Percentiles rank a stretch among this genome's conserved stretches.
Evolutionary conservation across 2,888 invertebrate genomes (phyloP).

Genomic region (Nomada lathburiana): DNA sequence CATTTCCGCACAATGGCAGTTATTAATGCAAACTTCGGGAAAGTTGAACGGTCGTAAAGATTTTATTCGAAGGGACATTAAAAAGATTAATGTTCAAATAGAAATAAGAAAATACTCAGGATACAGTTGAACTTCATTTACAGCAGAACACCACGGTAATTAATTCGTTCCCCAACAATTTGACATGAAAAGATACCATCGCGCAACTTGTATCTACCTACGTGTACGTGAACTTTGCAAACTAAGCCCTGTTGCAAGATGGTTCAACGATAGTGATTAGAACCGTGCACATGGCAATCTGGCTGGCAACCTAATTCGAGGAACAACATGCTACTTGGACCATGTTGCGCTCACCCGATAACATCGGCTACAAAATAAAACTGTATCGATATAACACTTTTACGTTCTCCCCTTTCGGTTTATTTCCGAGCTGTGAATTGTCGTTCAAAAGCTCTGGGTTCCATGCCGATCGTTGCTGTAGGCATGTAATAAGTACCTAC

Average conservation of each 20-base stretch:
- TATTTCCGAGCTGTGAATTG: no score
- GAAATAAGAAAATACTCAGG: no score
- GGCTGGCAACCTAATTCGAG: neutral
- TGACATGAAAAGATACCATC: neutral
- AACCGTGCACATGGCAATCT: neutral
- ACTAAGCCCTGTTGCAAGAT: conserved; percentile 12
- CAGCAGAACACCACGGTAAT: neutral
- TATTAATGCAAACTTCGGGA: no score
- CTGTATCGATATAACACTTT: no score
- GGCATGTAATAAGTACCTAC: no score
- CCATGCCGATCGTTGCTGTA: no score
- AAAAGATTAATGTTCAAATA: no score
- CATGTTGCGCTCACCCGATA: neutral
- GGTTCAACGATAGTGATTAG: neutral
- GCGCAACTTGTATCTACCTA: neutral
- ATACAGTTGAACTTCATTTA: neutral
- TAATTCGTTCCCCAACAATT: neutral
- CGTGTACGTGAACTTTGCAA: conserved; percentile 1
- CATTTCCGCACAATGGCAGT: no score
- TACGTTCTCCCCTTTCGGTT: no score
- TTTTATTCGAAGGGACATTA: no score
- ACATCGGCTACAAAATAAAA: neutral
- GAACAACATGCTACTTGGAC: neutral
- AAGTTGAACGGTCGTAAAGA: no score
- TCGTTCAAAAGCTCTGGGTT: no score